These are phyloP conservation scores for Caracal caracal DNA, from an alignment of 2,113 vertebrate genomes.

Conservation along the genomic window DNA sequence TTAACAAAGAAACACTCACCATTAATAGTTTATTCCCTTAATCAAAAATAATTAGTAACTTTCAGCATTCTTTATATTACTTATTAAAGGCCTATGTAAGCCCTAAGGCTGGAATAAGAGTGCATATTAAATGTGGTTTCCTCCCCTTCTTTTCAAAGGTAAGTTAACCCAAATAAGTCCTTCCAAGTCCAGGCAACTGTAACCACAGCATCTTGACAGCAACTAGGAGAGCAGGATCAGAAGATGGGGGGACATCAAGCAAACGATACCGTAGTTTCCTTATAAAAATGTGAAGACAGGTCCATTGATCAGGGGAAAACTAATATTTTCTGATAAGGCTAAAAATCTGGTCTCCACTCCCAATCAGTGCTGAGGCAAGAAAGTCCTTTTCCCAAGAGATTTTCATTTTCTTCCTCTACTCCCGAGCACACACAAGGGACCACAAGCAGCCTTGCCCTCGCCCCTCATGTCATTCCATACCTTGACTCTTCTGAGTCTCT, in stretches of 20 bases:
- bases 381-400: not conserved
- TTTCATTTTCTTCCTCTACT: not conserved
- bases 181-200: not conserved
- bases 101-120: not conserved
- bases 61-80: constrained; percentile 28
- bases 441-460: not conserved
- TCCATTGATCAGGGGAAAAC: not conserved
- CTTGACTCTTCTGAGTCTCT: not conserved
- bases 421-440: not conserved
- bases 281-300: not conserved
- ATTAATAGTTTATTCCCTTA: constrained; percentile 47
- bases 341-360: not conserved
- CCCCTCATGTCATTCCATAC: not conserved
- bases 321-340: not conserved
- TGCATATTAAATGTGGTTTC: not conserved
- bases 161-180: not conserved
- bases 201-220: not conserved
- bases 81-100: constrained; percentile 23
- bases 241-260: not conserved
- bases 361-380: not conserved
- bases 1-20: constrained; percentile 37
- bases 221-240: not conserved
- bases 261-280: not conserved
- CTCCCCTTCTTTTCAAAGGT: constrained; percentile 10
- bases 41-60: constrained; percentile 63